A percentile compares a stretch with the other conserved stretches of the same genome.
Evolutionary conservation across 2,888 invertebrate species (phyloP).

Genomic region (Amitus sp.): DNA sequence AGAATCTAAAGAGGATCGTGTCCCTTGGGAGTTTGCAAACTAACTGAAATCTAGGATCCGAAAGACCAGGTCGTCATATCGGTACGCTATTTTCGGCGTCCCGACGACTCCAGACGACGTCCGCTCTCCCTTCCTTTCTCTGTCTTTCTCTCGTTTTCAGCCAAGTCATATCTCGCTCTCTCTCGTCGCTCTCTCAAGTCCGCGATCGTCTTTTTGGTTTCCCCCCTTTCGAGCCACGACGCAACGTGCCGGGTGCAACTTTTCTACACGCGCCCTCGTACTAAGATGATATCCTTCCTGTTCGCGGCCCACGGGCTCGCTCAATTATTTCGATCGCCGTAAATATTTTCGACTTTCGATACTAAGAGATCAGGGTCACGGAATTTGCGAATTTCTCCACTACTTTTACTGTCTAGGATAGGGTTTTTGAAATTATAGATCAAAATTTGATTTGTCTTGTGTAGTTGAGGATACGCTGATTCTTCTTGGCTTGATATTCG

Average conservation of each 20-base stretch:
- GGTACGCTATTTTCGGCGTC: conserved; percentile 65
- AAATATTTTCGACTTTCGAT: conserved; percentile 34
- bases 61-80: conserved; percentile 63
- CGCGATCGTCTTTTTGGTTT: conserved; percentile 27
- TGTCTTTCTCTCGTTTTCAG: conserved; percentile 17
- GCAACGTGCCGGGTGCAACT: conserved; percentile 66
- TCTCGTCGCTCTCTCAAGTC: conserved; percentile 34
- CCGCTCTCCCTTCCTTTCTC: conserved; percentile 45
- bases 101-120: conserved; percentile 63
- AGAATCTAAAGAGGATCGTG: conserved; percentile 48
- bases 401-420: too few species aligned
- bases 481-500: too few species aligned
- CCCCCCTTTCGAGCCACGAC: conserved; percentile 39
- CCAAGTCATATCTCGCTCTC: conserved; percentile 32
- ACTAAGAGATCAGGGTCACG: conserved; percentile 33
- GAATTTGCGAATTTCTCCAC: conserved; percentile 24
- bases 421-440: too few species aligned
- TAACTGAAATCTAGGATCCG: conserved; percentile 66
- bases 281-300: conserved; percentile 39
- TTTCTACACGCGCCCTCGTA: conserved; percentile 48
- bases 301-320: conserved; percentile 11
- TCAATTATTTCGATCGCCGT: conserved; percentile 22
- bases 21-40: conserved; percentile 64
- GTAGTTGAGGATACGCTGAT: too few species aligned
- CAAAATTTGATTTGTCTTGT: too few species aligned